Base-by-base conservation (phyloP, 2,113 vertebrate species). In the Antechinus stuartii region DNA sequence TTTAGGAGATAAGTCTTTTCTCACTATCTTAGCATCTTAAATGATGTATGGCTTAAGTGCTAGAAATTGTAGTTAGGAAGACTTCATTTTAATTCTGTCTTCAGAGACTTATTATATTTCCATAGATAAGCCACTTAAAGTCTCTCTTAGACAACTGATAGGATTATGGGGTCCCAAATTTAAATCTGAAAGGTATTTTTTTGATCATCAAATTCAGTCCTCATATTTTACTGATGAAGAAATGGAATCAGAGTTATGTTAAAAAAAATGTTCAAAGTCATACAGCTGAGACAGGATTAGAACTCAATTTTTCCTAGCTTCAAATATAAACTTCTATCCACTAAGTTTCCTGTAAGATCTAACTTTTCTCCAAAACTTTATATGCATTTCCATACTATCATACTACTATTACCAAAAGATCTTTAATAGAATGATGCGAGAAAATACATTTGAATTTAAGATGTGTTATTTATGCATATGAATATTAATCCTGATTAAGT, bases 381-480 rank as follows among this genome's bases (percentile, higher is more conserved):
- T 35, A 16, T 42, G n/a, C 6, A 84, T 42, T 84, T 84, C 16
- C 8, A 84, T 42, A 23, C 1, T 16, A 84, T 14, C 0, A n/a
- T n/a, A 35, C 12, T 14, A 16, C 5, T 0, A n/a, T 4, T 35
- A 84, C n/a, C 68, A 42, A 84, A 84, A 84, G 35, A 84, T 42
- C 16, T 35, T 84, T 84, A 42, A 84, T 19, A 42, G 4, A 42
- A 42, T 42, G 30, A 5, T n/a, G n/a, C 23, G 68, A 42, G n/a
- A 93, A 90, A 90, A 94, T 26, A 94, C 49, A 76, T 9, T 16
- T 19, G 89, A 84, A 94, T 94, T 56, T 90, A 90, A 96, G 94
- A 90, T 14, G 89, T 61, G 54, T 8, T 56, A 11, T 91, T 93
- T 53, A 54, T 2, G 92, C 46, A 92, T 47, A 91, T 84, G 5